Conservation (phyloP, 2,113 vertebrate genomes). For the Saguinus imperator region DNA sequence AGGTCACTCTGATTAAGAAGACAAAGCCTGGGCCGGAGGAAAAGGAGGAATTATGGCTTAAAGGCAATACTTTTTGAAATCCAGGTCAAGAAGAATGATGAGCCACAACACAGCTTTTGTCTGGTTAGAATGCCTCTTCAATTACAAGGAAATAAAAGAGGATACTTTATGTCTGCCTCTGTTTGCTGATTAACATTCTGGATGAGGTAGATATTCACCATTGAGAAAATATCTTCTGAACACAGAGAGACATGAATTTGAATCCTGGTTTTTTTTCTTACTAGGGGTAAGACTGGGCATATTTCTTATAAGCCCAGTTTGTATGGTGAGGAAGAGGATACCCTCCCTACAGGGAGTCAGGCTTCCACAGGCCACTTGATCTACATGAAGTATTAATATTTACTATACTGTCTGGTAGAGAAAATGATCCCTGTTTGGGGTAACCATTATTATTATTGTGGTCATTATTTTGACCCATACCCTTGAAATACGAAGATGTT, state of each 20-base stretch:
- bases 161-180: not conserved
- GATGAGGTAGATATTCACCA: not conserved
- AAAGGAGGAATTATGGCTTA: not conserved
- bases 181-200: not conserved
- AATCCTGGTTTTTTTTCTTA: not conserved
- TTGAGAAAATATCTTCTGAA: not conserved
- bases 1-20: not conserved
- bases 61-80: conserved; percentile 14
- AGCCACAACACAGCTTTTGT: not conserved
- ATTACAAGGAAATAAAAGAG: conserved; percentile 11
- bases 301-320: not conserved
- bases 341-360: not conserved
- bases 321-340: not conserved
- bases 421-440: not conserved
- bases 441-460: not conserved
- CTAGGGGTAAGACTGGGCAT: not conserved
- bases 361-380: not conserved
- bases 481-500: not conserved
- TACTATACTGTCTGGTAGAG: not conserved
- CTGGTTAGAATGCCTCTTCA: conserved; percentile 6
- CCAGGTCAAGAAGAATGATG: not conserved
- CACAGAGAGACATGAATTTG: not conserved
- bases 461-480: not conserved
- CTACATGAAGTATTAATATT: not conserved
- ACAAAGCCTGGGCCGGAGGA: not conserved